These are phyloP conservation scores for Lepus europaeus DNA, from an alignment of 2,113 vertebrate genomes.

Conservation along the genomic window DNA sequence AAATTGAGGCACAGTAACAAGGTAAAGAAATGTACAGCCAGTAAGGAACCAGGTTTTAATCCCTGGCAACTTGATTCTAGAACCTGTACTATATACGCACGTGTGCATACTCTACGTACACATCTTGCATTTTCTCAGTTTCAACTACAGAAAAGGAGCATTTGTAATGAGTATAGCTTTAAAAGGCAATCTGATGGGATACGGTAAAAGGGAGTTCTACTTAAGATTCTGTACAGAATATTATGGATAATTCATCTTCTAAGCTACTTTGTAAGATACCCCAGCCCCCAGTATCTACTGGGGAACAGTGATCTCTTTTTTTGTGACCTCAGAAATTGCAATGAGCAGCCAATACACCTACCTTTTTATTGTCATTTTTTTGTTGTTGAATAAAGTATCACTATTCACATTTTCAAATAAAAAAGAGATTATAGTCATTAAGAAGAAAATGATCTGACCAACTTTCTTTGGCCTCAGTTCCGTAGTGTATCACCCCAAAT, in stretches of 20 bases:
- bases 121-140: not conserved
- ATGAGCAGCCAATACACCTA: not conserved
- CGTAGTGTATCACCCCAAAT: not conserved
- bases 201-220: slow-evolving; percentile 3
- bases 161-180: slow-evolving; percentile 36
- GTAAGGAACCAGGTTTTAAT: not conserved
- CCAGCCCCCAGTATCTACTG: not conserved
- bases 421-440: not conserved
- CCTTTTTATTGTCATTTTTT: slow-evolving; percentile 45
- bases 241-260: slow-evolving; percentile 34
- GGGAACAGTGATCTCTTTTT: not conserved
- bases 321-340: not conserved
- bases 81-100: not conserved
- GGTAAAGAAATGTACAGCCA: not conserved
- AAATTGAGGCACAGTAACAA: slow-evolving; percentile 1
- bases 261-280: slow-evolving; percentile 39
- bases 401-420: slow-evolving; percentile 32
- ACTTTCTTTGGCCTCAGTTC: slow-evolving; percentile 39
- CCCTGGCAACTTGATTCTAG: not conserved
- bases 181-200: slow-evolving; percentile 33
- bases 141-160: not conserved
- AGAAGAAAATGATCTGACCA: slow-evolving; percentile 21
- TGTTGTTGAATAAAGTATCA: slow-evolving; percentile 43
- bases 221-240: slow-evolving; percentile 47
- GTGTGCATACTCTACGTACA: too few relatives aligned